Evolutionary conservation across 2,113 vertebrate genomes (phyloP), one percentile per base, ranked within the genome.

Genomic region (Ariopsis seemanni): DNA sequence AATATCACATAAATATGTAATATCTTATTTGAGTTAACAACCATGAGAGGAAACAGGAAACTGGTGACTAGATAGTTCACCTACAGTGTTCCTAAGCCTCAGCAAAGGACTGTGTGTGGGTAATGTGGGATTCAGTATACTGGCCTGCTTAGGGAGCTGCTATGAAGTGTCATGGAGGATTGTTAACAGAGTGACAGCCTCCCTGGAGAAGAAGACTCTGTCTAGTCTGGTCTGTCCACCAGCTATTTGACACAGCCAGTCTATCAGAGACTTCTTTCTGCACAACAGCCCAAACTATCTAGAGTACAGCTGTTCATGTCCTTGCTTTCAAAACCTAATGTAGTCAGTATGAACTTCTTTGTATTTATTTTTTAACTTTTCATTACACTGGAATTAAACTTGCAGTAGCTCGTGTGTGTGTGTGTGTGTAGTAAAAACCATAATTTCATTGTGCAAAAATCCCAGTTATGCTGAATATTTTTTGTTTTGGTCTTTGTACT

Each of bases 241-340:
- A 85, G 87, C 88, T 84, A 87, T 87, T 90, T 89, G 84, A 83
- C 90, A 92, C 78, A 88, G 90, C 86, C 85, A 88, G 82, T 67
- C 90, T 94, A 93, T 94, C 93, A 94, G 87, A 94, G 88, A 87
- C 85, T 88, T 89, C 84, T 89, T 90, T 93, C 90, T 84, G 87
- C 83, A 86, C 77, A 87, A 83, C 89, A 75, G 82, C 48, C 88
- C 88, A 91, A 92, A 87, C 90, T 92, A 52, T 91, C 83, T 79
- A 89, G 69, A 86, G 42, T 83, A 55, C 63, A 89, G 18, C 87
- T 85, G 34, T 75, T 69, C 78, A 42, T 63, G 58, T 60, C n/a
- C 48, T 72, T 65, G 71, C 83, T 92, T 89, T 83, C 85, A n/a
- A 77, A 65, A 87, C 18, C 50, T 72, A 77, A n/a, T 74, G 27